Percentiles rank a stretch among this genome's conserved stretches.
These are phyloP conservation scores for Baccha elongata DNA, from an alignment of 2,888 invertebrate species.

Conservation along the genomic window DNA sequence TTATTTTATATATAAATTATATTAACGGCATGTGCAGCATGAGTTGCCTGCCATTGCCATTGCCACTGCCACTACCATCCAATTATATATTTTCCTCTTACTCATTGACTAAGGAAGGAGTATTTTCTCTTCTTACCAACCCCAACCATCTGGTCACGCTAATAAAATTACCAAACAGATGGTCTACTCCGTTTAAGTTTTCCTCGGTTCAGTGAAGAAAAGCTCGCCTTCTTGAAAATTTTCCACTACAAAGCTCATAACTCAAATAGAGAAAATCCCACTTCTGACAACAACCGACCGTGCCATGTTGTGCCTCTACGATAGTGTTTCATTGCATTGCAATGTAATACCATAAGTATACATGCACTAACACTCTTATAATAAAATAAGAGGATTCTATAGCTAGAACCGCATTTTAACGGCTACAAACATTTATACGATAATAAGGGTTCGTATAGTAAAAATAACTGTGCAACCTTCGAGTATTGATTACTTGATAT, in stretches of 20 bases:
- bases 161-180: slow-evolving; percentile 56
- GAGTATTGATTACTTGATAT: slow-evolving; percentile 40
- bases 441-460: slow-evolving; percentile 42
- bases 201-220: not conserved
- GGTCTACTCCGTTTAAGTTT: slow-evolving; percentile 35
- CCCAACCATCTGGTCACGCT: slow-evolving; percentile 46
- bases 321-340: slow-evolving; percentile 33
- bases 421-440: slow-evolving; percentile 54
- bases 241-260: slow-evolving; percentile 41
- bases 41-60: not conserved
- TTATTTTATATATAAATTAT: slow-evolving; percentile 27
- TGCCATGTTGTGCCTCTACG: not conserved
- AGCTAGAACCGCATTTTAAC: not conserved
- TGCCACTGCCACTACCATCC: not conserved
- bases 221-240: slow-evolving; percentile 9
- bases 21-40: not conserved
- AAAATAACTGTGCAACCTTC: slow-evolving; percentile 42
- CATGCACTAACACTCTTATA: not conserved
- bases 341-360: slow-evolving; percentile 7
- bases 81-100: not conserved
- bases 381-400: slow-evolving; percentile 31
- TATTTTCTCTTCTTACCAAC: not conserved
- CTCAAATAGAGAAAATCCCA: slow-evolving; percentile 52
- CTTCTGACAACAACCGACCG: slow-evolving; percentile 10
- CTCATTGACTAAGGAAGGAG: not conserved